phyloP scores from a whole-genome alignment of 2,888 invertebrate genomes.

The Venustoraphidia nigricollis region DNA sequence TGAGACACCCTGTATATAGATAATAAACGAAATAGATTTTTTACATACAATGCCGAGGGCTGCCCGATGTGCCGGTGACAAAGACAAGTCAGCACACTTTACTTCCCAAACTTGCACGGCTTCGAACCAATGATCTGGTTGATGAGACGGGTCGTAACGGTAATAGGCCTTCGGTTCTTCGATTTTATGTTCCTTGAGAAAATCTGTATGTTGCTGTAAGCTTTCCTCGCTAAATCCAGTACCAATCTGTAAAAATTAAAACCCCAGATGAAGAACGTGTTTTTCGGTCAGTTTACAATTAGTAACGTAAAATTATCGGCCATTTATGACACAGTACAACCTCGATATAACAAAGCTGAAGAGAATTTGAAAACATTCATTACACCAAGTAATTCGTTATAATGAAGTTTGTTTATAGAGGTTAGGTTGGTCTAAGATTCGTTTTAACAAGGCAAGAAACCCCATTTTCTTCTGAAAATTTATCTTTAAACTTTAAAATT shows the following conservation, averaged over 20 bases:
- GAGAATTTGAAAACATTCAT: too few species aligned
- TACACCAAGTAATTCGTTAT: too few species aligned
- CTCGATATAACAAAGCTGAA: too few species aligned
- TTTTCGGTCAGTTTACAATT: neutral
- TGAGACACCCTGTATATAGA: too few species aligned
- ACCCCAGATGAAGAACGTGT: neutral
- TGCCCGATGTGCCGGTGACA: conserved; percentile 88
- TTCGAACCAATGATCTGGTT: conserved; percentile 83
- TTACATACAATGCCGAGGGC: conserved; percentile 61
- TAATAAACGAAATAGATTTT: neutral
- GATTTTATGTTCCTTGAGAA: conserved; percentile 62
- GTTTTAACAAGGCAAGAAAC: too few species aligned
- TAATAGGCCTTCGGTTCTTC: conserved; percentile 65
- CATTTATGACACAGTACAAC: too few species aligned
- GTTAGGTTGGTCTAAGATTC: too few species aligned
- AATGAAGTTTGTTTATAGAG: too few species aligned
- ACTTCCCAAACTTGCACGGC: conserved; percentile 88
- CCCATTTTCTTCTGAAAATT: too few species aligned
- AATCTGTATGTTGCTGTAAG: conserved; percentile 57
- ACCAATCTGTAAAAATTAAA: conserved; percentile 44
- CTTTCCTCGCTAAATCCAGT: conserved; percentile 91
- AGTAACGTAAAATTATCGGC: too few species aligned
- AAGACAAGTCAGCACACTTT: conserved; percentile 91
- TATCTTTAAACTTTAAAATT: too few species aligned
- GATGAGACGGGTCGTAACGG: conserved; percentile 51